Percentiles rank a stretch among this genome's conserved stretches.
Conservation (phyloP, 2,888 invertebrate genomes). For the Spilarctia lutea region DNA sequence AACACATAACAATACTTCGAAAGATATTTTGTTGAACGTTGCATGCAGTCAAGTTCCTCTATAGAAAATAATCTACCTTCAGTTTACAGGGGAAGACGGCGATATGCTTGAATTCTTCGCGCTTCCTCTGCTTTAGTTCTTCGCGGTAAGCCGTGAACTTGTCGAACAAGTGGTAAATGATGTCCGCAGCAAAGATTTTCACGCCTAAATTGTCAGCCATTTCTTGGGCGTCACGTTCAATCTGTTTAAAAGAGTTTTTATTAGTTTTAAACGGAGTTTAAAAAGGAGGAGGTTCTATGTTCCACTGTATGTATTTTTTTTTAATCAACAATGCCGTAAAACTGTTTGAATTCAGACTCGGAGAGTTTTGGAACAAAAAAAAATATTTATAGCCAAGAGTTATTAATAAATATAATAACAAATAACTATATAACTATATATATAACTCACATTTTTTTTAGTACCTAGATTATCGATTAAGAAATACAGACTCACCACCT, state of each 20-base stretch:
- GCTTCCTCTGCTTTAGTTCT: constrained; percentile 95
- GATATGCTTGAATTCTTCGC: constrained; percentile 98
- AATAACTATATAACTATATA: no score
- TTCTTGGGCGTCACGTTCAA: constrained; percentile 98
- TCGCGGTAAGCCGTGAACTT: constrained; percentile 97
- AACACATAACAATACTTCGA: no score
- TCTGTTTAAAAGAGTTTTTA: constrained; percentile 65
- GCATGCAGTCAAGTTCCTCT: neutral
- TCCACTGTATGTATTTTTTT: no score
- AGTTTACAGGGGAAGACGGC: constrained; percentile 99
- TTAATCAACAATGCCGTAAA: neutral
- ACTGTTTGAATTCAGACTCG: no score
- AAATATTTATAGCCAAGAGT: no score
- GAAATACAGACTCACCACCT: no score
- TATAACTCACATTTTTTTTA: no score
- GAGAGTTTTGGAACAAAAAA: no score
- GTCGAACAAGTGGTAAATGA: constrained; percentile 99
- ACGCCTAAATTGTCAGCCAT: constrained; percentile 97
- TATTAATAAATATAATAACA: no score
- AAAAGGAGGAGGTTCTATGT: no score
- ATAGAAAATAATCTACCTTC: constrained; percentile 82
- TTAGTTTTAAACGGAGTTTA: no score
- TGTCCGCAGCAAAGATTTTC: constrained; percentile 99
- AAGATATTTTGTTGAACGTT: neutral
- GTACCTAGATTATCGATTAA: no score